Evolutionary conservation across 2,797 vertebrate species (phyloP).

Genomic region (Spondyliosoma cantharus): DNA sequence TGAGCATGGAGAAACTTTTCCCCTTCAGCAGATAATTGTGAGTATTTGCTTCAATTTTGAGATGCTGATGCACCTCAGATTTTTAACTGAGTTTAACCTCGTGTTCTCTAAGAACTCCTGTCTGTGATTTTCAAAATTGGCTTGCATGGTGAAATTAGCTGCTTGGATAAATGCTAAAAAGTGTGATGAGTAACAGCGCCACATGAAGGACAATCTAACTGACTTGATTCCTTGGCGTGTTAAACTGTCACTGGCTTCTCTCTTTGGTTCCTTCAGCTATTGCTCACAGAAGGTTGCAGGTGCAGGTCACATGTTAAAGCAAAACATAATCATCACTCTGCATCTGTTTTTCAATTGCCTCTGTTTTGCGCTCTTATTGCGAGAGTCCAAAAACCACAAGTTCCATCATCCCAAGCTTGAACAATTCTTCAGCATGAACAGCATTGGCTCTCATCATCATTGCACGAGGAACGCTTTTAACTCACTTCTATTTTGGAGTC

Average conservation of each 20-base stretch:
- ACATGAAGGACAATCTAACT: conserved; percentile 39
- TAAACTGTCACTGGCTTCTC: conserved; percentile 64
- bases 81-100: background rate
- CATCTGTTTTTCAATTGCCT: conserved; percentile 76
- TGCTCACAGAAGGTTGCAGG: conserved; percentile 47
- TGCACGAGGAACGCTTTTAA: no score
- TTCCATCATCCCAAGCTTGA: no score
- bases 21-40: no score
- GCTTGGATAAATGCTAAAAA: conserved; percentile 51
- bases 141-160: conserved; percentile 37
- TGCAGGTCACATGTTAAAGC: conserved; percentile 63
- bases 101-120: conserved; percentile 1
- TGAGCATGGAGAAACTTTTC: no score
- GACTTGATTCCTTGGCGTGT: conserved; percentile 35
- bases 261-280: conserved; percentile 44
- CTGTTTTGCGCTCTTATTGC: background rate
- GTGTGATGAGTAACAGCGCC: conserved; percentile 33
- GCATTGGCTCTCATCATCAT: no score
- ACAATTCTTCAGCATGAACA: no score
- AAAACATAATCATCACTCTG: conserved; percentile 61
- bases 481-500: no score
- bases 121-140: background rate
- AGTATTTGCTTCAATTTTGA: no score
- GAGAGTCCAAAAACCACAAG: no score
- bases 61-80: no score